These are phyloP conservation scores for Triops cancriformis DNA, from an alignment of 1,140 invertebrate species.

Conservation along the genomic window DNA sequence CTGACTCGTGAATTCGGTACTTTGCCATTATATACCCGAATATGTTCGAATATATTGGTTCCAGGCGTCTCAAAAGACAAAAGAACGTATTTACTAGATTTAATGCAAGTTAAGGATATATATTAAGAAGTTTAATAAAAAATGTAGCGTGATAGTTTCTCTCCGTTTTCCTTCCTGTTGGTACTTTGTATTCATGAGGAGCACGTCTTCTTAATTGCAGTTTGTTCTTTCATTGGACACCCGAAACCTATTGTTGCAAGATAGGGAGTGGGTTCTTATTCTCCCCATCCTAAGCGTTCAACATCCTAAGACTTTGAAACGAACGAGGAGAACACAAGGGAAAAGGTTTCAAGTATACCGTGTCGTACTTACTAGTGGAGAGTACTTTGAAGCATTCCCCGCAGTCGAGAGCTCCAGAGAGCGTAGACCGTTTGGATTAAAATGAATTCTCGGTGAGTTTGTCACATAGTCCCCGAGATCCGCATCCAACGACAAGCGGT, in stretches of 20 bases:
- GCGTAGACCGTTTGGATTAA: not conserved
- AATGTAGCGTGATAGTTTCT: not conserved
- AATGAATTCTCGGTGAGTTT: not conserved
- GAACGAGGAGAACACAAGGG: not conserved
- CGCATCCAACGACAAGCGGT: too few relatives aligned
- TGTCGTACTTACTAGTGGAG: too few relatives aligned
- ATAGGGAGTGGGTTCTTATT: not conserved
- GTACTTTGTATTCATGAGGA: not conserved
- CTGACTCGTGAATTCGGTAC: too few relatives aligned
- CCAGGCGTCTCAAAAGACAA: too few relatives aligned
- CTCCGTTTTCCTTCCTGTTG: not conserved
- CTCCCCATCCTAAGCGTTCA: too few relatives aligned
- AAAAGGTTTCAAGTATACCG: not conserved
- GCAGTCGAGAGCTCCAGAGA: not conserved
- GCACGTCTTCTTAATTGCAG: not conserved
- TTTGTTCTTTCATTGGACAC: not conserved
- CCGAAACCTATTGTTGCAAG: not conserved
- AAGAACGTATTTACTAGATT: too few relatives aligned
- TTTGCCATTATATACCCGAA: too few relatives aligned
- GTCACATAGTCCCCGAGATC: slow-evolving; percentile 2
- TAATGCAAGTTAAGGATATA: too few relatives aligned
- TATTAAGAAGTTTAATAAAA: too few relatives aligned
- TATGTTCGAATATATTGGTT: too few relatives aligned
- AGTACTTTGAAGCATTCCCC: not conserved
- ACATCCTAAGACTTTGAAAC: too few relatives aligned